Evolutionary conservation across 2,888 invertebrate species (phyloP), one percentile per base, ranked within the genome.

Genomic region (Mechanitis messenoides): DNA sequence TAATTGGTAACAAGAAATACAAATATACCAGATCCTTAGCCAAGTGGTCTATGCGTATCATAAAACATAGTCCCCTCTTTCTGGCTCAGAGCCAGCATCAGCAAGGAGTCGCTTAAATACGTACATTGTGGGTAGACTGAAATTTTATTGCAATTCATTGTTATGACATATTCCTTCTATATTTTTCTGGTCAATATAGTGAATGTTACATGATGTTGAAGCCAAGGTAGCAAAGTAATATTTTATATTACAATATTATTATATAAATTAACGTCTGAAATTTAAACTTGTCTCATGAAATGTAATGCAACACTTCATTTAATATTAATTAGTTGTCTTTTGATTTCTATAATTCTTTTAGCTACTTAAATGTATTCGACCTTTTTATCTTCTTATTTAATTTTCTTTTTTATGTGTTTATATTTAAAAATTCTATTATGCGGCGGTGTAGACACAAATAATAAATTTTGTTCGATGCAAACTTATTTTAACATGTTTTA

Each of bases 51-150:
- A 57, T 61, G 63, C 60, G 60, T 60, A 61, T 61, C 56, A 54
- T 53, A 61, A 57, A 56, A 57, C 61, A 53, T 53, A 53, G 55
- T 47, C 57, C 61, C 58, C 62, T n/a, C 33, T 59, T 35, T 28
- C 58, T 66, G 66, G 66, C 66, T 20, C 31, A 45, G 20, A 38
- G 63, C 66, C 66, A 66, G 55, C 56, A 46, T 58, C 54, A 35
- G 56, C 45, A 59, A 62, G 55, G 56, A 54, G 56, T 57, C 54
- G 46, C 45, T 56, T 56, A 62, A 59, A 56, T 59, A 47, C 33
- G 33, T 11, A 63, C 20, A 53, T 59, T 59, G 54, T 59, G 54
- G 47, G 59, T 54, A 33, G 46, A 47, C 33, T 46, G 45, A 59
- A 60, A 35, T 66, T 59, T 64, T 59, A 54, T 56, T 61, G 61